Evolutionary conservation across 2,797 vertebrate species (phyloP).

Genomic region (Numenius phaeopus): DNA sequence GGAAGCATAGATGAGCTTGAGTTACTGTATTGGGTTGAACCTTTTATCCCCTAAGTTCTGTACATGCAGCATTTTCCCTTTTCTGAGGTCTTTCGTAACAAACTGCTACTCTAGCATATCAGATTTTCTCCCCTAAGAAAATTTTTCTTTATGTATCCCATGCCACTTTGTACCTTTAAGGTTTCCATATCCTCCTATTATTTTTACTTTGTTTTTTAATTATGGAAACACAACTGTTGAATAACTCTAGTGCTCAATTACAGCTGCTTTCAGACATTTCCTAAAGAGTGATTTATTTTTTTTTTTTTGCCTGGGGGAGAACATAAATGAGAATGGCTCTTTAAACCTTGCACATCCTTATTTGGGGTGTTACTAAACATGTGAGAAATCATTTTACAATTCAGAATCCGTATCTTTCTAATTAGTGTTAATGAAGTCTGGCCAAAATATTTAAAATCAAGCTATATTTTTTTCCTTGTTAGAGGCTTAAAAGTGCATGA

Average conservation of each 20-base stretch:
- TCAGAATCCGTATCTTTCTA: background rate
- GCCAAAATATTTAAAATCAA: background rate
- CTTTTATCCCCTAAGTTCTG: background rate
- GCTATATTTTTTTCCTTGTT: background rate
- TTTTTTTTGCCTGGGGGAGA: background rate
- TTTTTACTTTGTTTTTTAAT: background rate
- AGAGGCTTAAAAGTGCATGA: background rate
- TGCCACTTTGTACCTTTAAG: background rate
- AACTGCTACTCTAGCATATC: background rate
- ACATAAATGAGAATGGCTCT: background rate
- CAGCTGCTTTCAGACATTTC: background rate
- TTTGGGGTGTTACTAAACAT: background rate
- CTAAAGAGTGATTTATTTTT: background rate
- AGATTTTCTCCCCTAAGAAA: background rate
- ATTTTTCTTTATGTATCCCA: background rate
- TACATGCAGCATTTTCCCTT: background rate
- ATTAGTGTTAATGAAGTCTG: background rate
- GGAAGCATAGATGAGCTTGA: background rate
- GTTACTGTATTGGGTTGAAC: background rate
- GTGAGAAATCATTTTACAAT: background rate
- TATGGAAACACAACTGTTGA: background rate
- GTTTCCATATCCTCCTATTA: background rate
- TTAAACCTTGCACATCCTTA: background rate
- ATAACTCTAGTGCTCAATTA: background rate
- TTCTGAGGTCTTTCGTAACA: background rate